Conservation (phyloP, 2,888 invertebrate genomes). For the Apamea epomidion region DNA sequence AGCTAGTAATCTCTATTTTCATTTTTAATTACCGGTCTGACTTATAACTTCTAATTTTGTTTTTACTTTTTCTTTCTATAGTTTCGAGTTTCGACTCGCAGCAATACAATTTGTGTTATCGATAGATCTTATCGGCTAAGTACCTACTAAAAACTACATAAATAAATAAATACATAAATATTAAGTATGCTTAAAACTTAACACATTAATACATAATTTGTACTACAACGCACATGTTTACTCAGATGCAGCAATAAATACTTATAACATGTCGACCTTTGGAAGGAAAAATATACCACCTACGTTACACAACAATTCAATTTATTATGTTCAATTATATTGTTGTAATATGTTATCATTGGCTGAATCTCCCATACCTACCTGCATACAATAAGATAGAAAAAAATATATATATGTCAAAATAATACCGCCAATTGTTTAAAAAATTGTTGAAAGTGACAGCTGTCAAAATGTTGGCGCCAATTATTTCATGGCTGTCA, state of each 20-base stretch:
- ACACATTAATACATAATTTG: constrained; percentile 16
- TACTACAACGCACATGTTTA: constrained; percentile 30
- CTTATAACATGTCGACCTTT: constrained; percentile 34
- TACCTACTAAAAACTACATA: neutral
- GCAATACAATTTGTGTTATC: neutral
- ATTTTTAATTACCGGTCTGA: neutral
- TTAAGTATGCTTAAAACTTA: neutral
- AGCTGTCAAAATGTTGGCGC: constrained; percentile 29
- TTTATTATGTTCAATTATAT: constrained; percentile 11
- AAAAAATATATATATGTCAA: constrained; percentile 20
- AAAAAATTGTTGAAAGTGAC: constrained; percentile 2
- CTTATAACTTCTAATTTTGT: neutral
- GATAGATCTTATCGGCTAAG: neutral
- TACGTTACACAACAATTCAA: constrained; percentile 12
- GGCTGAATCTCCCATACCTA: neutral
- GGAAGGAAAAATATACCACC: constrained; percentile 22
- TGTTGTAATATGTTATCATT: neutral
- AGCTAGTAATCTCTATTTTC: too few relatives aligned
- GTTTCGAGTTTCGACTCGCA: neutral
- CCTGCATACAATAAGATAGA: too few relatives aligned
- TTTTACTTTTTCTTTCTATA: neutral
- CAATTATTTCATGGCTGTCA: neutral
- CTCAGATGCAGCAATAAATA: constrained; percentile 41
- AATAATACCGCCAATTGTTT: constrained; percentile 9
- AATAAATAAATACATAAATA: neutral